Evolutionary conservation across 2,888 invertebrate species (phyloP).

Genomic region (Cancer borealis): DNA sequence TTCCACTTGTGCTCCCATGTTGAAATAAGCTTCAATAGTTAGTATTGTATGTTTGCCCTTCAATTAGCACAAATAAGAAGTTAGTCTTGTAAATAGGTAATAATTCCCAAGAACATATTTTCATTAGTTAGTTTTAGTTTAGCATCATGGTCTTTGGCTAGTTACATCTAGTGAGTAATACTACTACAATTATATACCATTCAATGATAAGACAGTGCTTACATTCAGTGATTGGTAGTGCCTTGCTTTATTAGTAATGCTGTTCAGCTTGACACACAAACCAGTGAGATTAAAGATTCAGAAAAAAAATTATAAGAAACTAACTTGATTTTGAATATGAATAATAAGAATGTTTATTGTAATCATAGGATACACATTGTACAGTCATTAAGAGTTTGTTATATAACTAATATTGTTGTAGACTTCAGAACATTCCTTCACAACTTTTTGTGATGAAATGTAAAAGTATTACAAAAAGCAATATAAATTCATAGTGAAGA

Average conservation of each 20-base stretch:
- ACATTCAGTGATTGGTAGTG: slow-evolving; percentile 28
- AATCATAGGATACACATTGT: background rate
- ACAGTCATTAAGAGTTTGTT: background rate
- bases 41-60: slow-evolving; percentile 29
- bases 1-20: slow-evolving; percentile 29
- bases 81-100: slow-evolving; percentile 32
- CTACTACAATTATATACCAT: background rate
- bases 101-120: background rate
- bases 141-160: slow-evolving; percentile 18
- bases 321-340: background rate
- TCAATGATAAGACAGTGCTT: background rate
- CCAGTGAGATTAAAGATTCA: background rate
- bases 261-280: background rate
- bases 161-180: background rate
- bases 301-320: background rate
- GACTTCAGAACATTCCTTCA: background rate
- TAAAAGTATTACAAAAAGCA: background rate
- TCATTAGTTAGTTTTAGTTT: background rate
- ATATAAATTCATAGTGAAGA: background rate
- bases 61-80: slow-evolving; percentile 12
- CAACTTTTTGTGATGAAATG: background rate
- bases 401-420: background rate
- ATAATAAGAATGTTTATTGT: background rate
- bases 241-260: slow-evolving; percentile 27
- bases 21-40: slow-evolving; percentile 28